Conservation (phyloP, 2,113 vertebrate species). For the Rhadina sibilatrix region DNA sequence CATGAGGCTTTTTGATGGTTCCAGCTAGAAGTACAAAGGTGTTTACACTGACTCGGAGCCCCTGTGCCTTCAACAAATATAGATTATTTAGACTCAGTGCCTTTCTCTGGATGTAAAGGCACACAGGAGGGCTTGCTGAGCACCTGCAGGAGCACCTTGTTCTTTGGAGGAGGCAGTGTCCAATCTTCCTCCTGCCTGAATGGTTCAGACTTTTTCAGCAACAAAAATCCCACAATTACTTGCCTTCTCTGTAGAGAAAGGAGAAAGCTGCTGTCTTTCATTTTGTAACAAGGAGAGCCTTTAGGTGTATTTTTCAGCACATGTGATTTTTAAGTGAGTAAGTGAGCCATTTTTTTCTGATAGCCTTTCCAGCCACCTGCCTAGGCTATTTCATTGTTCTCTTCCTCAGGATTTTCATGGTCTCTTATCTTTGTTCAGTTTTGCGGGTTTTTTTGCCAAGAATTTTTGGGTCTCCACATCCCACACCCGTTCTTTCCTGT, state of each 20-base stretch:
- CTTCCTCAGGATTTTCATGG: background rate
- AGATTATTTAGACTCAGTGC: conserved; percentile 16
- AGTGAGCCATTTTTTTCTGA: background rate
- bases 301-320: background rate
- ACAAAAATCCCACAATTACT: background rate
- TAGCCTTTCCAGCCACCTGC: background rate
- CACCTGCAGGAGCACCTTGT: background rate
- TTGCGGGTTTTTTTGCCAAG: background rate
- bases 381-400: background rate
- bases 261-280: background rate
- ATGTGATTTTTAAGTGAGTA: background rate
- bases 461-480: background rate
- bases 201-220: background rate
- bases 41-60: conserved; percentile 35
- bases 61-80: conserved; percentile 13
- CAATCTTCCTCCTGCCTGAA: background rate
- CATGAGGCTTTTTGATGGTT: conserved; percentile 67
- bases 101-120: background rate
- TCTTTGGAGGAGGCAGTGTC: background rate
- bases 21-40: conserved; percentile 34
- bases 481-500: background rate
- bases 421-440: background rate
- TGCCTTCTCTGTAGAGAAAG: background rate
- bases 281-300: background rate
- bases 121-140: background rate